phyloP scores from a whole-genome alignment of 2,888 invertebrate genomes.

The Sussaba pulchella region DNA sequence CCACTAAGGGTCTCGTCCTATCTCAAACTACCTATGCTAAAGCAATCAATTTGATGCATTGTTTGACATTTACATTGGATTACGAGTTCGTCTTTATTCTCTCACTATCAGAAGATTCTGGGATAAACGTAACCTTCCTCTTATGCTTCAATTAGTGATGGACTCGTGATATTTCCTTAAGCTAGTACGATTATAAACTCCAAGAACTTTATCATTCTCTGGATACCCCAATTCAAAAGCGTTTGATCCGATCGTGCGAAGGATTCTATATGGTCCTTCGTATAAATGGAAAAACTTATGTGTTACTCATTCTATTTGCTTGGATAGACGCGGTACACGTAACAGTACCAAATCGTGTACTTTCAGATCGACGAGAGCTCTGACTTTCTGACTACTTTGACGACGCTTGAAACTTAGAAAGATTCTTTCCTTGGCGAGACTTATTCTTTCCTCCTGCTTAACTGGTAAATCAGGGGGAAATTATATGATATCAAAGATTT shows the following conservation, averaged over 20 bases:
- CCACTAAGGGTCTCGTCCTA: conserved; percentile 16
- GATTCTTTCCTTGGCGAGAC: conserved; percentile 19
- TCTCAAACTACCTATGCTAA: too few relatives aligned
- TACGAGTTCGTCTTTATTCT: neutral
- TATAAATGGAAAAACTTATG: neutral
- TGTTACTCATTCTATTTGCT: conserved; percentile 26
- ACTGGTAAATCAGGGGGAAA: conserved; percentile 20
- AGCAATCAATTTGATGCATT: neutral
- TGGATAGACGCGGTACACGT: conserved; percentile 23
- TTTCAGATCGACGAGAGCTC: conserved; percentile 1
- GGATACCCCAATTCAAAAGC: conserved; percentile 16
- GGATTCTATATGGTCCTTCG: conserved; percentile 34
- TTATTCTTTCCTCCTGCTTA: conserved; percentile 12
- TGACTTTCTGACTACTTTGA: conserved; percentile 13
- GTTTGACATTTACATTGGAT: neutral
- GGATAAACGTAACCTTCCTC: neutral
- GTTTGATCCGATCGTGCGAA: conserved; percentile 13
- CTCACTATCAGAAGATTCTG: neutral
- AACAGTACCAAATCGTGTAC: too few relatives aligned
- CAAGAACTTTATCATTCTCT: conserved; percentile 8
- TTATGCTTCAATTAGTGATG: neutral
- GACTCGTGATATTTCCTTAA: neutral
- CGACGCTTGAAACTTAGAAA: neutral
- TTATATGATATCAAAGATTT: conserved; percentile 33
- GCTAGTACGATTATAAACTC: conserved; percentile 9